Evolutionary conservation across 1,140 invertebrate genomes (phyloP).

Genomic region (Lordiphosa collinella): DNA sequence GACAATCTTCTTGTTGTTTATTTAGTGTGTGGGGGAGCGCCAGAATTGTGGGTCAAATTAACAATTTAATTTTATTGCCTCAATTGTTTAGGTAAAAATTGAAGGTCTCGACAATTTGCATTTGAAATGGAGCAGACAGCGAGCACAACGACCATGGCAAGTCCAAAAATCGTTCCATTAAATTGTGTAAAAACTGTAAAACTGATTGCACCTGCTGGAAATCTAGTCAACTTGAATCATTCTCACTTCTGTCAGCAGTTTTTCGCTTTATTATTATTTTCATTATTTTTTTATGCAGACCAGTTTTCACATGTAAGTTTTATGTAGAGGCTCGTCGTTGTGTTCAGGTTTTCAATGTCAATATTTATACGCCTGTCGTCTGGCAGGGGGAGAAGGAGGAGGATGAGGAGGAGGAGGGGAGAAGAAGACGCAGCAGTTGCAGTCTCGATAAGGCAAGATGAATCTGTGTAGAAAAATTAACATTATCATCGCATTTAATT

Average conservation of each 20-base stretch:
- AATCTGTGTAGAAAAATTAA: slow-evolving; percentile 14
- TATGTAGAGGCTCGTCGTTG: slow-evolving; percentile 23
- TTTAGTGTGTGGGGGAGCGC: slow-evolving; percentile 31
- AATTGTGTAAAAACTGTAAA: slow-evolving; percentile 1
- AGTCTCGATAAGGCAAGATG: slow-evolving; percentile 10
- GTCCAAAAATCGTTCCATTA: not conserved
- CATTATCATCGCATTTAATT: slow-evolving; percentile 13
- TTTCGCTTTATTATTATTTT: not conserved
- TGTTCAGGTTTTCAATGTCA: slow-evolving; percentile 60
- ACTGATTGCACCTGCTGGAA: slow-evolving; percentile 6
- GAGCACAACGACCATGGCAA: slow-evolving; percentile 6
- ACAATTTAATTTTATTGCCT: slow-evolving; percentile 54
- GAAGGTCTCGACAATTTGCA: slow-evolving; percentile 34
- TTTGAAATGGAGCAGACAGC: slow-evolving; percentile 38
- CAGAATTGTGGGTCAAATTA: slow-evolving; percentile 50
- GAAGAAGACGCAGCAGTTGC: not conserved
- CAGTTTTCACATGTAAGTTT: slow-evolving; percentile 30
- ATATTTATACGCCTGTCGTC: slow-evolving; percentile 57
- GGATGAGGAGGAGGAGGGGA: too few species aligned
- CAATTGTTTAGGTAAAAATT: slow-evolving; percentile 34
- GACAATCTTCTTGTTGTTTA: slow-evolving; percentile 16
- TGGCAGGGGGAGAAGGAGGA: too few species aligned
- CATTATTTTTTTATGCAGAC: slow-evolving; percentile 39
- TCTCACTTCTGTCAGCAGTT: slow-evolving; percentile 9
- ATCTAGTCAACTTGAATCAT: slow-evolving; percentile 2